phyloP scores from a whole-genome alignment of 2,113 vertebrate genomes.

The Baryphthengus martii region DNA sequence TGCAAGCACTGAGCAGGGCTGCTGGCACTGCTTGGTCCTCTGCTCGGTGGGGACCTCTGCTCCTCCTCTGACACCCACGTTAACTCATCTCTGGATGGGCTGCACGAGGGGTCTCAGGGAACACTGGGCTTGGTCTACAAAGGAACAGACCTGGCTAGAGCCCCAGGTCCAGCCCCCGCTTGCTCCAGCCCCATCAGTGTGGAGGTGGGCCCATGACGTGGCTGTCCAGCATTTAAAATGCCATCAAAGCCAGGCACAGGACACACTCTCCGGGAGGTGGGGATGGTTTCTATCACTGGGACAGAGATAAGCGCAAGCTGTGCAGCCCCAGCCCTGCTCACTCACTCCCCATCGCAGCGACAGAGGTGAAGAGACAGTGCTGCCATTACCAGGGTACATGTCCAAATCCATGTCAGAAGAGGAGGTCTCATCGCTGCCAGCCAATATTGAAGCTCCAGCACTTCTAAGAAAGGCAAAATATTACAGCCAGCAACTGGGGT shows the following conservation, averaged over 20 bases:
- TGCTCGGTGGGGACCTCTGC: not conserved
- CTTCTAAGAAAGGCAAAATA: not conserved
- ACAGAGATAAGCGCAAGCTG: not conserved
- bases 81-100: not conserved
- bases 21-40: rapidly evolving
- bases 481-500: not conserved
- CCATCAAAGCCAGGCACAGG: not conserved
- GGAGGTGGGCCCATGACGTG: rapidly evolving
- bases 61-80: rapidly evolving
- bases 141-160: not conserved
- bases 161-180: not conserved
- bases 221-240: not conserved
- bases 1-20: rapidly evolving
- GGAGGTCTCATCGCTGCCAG: not conserved
- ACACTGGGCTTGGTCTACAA: not conserved
- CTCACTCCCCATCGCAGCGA: not conserved
- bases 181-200: rapidly evolving
- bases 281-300: rapidly evolving
- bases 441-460: rapidly evolving
- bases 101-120: not conserved
- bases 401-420: not conserved
- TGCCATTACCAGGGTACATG: not conserved
- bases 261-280: rapidly evolving
- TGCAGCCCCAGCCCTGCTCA: rapidly evolving
- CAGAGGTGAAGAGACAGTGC: rapidly evolving